These are phyloP conservation scores for Andinoacara biseriatus DNA, from an alignment of 2,113 vertebrate species.

Conservation along the genomic window DNA sequence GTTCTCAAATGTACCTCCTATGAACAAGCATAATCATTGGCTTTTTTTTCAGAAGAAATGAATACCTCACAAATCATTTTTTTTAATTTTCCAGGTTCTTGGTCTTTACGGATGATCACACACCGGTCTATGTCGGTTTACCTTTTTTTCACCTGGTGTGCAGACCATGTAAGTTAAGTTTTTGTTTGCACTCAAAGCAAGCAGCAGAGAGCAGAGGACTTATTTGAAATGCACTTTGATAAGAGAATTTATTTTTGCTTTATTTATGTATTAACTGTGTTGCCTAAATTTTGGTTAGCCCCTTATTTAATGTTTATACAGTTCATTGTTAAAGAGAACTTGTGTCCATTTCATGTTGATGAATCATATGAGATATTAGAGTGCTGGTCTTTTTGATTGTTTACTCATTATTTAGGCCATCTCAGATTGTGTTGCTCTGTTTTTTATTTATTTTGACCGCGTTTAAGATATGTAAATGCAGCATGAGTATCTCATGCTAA, in stretches of 20 bases:
- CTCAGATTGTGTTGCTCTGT: not conserved
- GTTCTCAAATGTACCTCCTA: not conserved
- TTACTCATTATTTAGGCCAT: not conserved
- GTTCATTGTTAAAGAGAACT: not conserved
- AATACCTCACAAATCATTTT: not conserved
- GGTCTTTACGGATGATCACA: constrained; percentile 91
- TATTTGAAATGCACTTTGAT: not conserved
- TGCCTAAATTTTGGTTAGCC: no score
- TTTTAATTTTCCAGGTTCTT: constrained; percentile 84
- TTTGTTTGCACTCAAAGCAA: not conserved
- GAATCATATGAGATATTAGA: not conserved
- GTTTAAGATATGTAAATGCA: not conserved
- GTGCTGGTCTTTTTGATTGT: not conserved
- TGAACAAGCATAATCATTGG: not conserved
- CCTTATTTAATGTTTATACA: not conserved
- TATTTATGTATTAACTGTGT: no score
- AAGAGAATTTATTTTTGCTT: no score
- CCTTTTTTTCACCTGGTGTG: constrained; percentile 86
- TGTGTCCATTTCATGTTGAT: no score
- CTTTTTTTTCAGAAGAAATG: not conserved
- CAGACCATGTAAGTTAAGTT: constrained; percentile 84
- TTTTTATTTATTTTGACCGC: not conserved
- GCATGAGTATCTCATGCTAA: not conserved
- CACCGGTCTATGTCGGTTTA: constrained; percentile 85
- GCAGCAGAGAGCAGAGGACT: not conserved